Evolutionary conservation across 2,888 invertebrate species (phyloP).

Genomic region (Tipula vernalis): DNA sequence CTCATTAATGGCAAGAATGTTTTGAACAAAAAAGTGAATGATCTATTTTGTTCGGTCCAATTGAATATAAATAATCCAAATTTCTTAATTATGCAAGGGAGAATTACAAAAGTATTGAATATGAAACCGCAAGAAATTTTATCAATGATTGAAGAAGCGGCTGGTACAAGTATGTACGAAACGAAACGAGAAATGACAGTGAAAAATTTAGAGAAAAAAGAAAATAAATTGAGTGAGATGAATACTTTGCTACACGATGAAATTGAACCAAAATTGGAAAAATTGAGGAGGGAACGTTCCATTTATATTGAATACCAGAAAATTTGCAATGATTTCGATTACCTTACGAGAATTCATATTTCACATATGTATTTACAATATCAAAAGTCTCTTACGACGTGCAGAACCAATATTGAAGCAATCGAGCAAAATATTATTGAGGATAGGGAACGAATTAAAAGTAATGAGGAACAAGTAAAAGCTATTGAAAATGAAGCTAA

Average conservation of each 20-base stretch:
- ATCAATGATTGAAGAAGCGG: slow-evolving; percentile 97
- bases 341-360: slow-evolving; percentile 51
- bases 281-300: slow-evolving; percentile 70
- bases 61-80: slow-evolving; percentile 99
- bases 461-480: slow-evolving; percentile 41
- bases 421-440: slow-evolving; percentile 41
- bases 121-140: slow-evolving; percentile 97
- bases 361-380: slow-evolving; percentile 36
- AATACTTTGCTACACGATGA: slow-evolving; percentile 71
- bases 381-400: slow-evolving; percentile 29
- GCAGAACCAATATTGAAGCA: slow-evolving; percentile 24
- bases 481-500: slow-evolving; percentile 44
- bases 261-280: slow-evolving; percentile 78
- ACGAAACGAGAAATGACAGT: slow-evolving; percentile 77
- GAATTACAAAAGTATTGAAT: slow-evolving; percentile 95
- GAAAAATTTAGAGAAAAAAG: slow-evolving; percentile 84
- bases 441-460: slow-evolving; percentile 45
- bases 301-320: slow-evolving; percentile 83
- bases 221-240: slow-evolving; percentile 77
- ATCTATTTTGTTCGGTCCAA: slow-evolving; percentile 93
- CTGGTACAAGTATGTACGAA: slow-evolving; percentile 95
- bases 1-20: slow-evolving; percentile 86
- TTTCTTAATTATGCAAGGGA: slow-evolving; percentile 98
- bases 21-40: slow-evolving; percentile 79
- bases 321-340: slow-evolving; percentile 70